Base-by-base conservation (phyloP, 37 sponge, comb jelly and placozoan genomes). In the Petrosia ficiformis region DNA sequence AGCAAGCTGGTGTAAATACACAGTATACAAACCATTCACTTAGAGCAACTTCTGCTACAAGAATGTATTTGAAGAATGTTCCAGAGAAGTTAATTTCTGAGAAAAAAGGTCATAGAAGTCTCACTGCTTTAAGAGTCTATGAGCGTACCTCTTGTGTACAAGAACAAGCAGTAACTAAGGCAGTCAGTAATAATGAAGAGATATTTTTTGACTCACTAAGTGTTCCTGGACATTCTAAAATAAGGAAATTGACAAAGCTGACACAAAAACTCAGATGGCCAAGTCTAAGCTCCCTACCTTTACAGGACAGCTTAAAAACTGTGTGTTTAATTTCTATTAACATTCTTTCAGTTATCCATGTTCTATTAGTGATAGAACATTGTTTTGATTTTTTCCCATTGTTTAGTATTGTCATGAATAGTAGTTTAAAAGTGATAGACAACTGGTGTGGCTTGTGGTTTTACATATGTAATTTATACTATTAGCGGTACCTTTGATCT, bases 61-160 rank as follows among this genome's bases (percentile, higher is more conserved):
- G 76, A 21, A 75, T 83, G 77, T 83, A 44, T 40, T 2, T 42
- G 1, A 39, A 26, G 11, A 70, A 68, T 60, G 77, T 83, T 1
- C 63, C 28, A 6, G 63, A 61, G 26, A 61, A 61, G 26, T 24
- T 61, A 26, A 61, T 61, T 26, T 29, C 11, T 6, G 63, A 61
- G 63, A 22, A n/a, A 6, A 61, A 61, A 61, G 28, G 63, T 6
- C 63, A 61, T 61, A 24, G n/a, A 5, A 61, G 63, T n/a, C n/a
- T 61, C 5, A 29, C 28, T 6, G 63, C 28, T 6, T 61, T 61
- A 29, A 5, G 63, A n/a, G 26, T 5, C 28, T 61, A 61, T n/a
- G 63, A 61, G 63, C 22, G 26, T 5, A 61, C 63, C 6, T 26
- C 63, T 6, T 26, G 11, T 11, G 63, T 26, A 61, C 63, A 61